phyloP scores from a whole-genome alignment of 2,113 vertebrate genomes.

The Bucco capensis region DNA sequence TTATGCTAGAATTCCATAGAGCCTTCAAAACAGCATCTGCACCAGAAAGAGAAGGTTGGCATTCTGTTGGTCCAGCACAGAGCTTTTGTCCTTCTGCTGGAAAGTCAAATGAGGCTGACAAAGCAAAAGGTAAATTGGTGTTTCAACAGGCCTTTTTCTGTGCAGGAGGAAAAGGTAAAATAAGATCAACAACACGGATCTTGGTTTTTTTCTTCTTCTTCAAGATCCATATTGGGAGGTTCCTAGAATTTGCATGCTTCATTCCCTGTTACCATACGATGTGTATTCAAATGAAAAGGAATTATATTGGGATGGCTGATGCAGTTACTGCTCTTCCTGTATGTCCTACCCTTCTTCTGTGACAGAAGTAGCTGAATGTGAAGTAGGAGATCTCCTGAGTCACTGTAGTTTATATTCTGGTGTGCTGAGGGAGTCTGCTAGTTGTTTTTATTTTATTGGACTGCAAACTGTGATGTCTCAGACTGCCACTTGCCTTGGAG shows the following conservation, averaged over 20 bases:
- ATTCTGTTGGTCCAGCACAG: neutral
- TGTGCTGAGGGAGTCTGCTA: neutral
- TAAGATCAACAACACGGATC: neutral
- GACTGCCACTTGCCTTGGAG: neutral
- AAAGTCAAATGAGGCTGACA: neutral
- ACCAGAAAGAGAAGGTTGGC: neutral
- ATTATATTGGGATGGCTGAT: neutral
- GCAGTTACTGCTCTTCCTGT: neutral
- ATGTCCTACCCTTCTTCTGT: neutral
- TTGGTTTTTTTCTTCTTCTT: neutral
- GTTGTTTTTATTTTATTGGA: neutral
- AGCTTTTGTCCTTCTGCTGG: neutral
- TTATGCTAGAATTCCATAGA: neutral
- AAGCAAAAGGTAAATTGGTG: neutral
- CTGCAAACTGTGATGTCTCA: neutral
- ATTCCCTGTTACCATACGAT: neutral
- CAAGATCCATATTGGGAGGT: neutral
- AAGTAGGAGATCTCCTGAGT: neutral
- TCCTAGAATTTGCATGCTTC: neutral
- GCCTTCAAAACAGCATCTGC: neutral
- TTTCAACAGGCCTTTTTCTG: neutral
- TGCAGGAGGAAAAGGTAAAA: neutral
- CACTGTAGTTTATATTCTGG: neutral
- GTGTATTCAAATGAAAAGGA: neutral
- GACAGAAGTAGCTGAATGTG: neutral